Evolutionary conservation across 2,797 vertebrate species (phyloP).

Genomic region (Prionace glauca): DNA sequence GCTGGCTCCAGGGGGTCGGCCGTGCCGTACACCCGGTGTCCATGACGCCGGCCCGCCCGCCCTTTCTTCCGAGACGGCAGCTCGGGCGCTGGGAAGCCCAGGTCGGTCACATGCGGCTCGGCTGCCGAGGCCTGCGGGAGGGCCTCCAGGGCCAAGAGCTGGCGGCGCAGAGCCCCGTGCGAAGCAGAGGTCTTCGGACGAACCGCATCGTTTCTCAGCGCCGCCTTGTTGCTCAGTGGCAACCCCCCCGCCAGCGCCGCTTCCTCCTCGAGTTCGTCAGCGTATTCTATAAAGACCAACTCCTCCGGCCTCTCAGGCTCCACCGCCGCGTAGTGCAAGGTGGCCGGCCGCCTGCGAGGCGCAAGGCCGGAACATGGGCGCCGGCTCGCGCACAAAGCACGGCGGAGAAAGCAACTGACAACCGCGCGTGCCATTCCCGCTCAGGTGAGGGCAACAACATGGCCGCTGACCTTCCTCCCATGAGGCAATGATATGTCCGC

Average conservation of each 20-base stretch:
- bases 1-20: conserved; percentile 54
- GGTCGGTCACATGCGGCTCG: conserved; percentile 16
- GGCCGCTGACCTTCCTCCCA: neutral
- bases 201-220: neutral
- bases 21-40: conserved; percentile 53
- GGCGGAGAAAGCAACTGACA: neutral
- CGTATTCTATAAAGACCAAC: conserved; percentile 56
- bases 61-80: conserved; percentile 43
- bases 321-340: neutral
- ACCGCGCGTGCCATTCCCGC: neutral
- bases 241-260: neutral
- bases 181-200: neutral
- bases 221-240: conserved; percentile 3
- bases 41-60: conserved; percentile 39
- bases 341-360: neutral
- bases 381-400: neutral
- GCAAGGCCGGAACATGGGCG: neutral
- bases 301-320: conserved; percentile 43
- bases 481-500: neutral
- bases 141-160: conserved; percentile 43
- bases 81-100: conserved; percentile 42
- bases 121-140: neutral
- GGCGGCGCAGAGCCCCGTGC: conserved; percentile 47
- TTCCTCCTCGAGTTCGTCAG: conserved; percentile 41
- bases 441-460: neutral